Evolutionary conservation across 2,888 invertebrate genomes (phyloP).

Genomic region (Altica lythri): DNA sequence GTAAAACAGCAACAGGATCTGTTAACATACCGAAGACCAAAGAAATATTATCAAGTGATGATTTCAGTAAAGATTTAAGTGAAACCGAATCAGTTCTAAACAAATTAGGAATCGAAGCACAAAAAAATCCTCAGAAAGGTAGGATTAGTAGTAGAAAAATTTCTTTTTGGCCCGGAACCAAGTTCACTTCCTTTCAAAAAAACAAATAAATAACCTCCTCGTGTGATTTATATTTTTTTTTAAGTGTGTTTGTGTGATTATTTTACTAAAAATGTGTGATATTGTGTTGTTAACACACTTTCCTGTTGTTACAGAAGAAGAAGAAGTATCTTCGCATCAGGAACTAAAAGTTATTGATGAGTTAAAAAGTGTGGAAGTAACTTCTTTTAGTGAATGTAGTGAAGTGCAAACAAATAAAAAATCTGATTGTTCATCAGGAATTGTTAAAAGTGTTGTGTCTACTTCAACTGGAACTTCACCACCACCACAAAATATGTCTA

Average conservation of each 20-base stretch:
- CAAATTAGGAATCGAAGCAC: constrained; percentile 42
- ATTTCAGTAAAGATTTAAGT: constrained; percentile 54
- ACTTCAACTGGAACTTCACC: constrained; percentile 81
- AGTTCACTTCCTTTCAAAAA: constrained; percentile 57
- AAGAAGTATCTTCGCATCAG: constrained; percentile 36
- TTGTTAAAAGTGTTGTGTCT: constrained; percentile 43
- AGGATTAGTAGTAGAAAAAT: constrained; percentile 73
- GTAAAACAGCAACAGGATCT: constrained; percentile 71
- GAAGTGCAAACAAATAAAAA: constrained; percentile 28
- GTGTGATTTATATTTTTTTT: constrained; percentile 41
- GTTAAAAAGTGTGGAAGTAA: constrained; percentile 25
- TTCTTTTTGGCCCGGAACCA: constrained; percentile 75
- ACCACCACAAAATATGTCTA: constrained; percentile 84
- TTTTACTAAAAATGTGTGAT: constrained; percentile 37
- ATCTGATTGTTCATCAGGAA: constrained; percentile 31
- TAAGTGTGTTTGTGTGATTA: constrained; percentile 41
- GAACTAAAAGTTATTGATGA: constrained; percentile 35
- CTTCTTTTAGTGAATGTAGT: constrained; percentile 33
- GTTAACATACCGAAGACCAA: constrained; percentile 36
- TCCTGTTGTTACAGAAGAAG: constrained; percentile 52
- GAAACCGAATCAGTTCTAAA: constrained; percentile 56
- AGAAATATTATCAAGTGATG: constrained; percentile 50
- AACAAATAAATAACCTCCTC: constrained; percentile 36
- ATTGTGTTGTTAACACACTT: constrained; percentile 35
- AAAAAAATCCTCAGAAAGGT: constrained; percentile 60